Base-by-base conservation (phyloP, 2,797 vertebrate genomes). In the Enteromius thamalakanensis region DNA sequence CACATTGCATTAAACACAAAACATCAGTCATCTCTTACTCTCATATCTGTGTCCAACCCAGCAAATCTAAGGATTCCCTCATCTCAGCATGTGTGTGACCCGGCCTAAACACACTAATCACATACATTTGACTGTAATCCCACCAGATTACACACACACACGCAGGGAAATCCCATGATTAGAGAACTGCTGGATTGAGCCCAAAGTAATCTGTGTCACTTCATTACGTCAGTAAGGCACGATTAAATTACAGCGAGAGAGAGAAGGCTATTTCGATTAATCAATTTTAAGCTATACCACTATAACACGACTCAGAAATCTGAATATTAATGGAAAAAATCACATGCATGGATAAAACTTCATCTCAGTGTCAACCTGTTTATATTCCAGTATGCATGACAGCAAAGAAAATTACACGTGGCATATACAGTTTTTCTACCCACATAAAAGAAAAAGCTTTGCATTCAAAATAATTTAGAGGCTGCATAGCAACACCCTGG, bases 401-500 rank as follows among this genome's bases (percentile, higher is more conserved):
- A 53, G 69, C 19, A 62, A 84, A 83, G 82, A 85, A 85, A 78
- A 87, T 86, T 70, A 89, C 87, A 90, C 84, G 87, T 90, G 77
- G 84, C 62, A 68, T 79, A 92, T 86, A 92, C 10, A 53, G 3
- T 5, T 51, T 32, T 51, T 9, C 19, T 32, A 21, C 9, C 17
- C 26, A 12, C 19, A 32, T 51, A 9, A 21, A 21, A 65, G 29
- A 34, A 34, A 34, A 65, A 1, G 23, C 11, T 14, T 60, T 26
- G n/a, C 23, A 60, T 60, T 60, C 10, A 14, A 14, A 60, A 26
- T 10, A 12, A 23, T 60, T 60, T 26, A 14, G 58, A 23, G 23
- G 4, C 58, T 60, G 58, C 58, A 60, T 60, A 26, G 58, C 58
- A 60, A 60, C 58, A 60, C 23, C 58, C 23, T 60, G 23, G 58